Evolutionary conservation across 1,140 invertebrate genomes (phyloP), one percentile per base, ranked within the genome.

Genomic region (Neelides sp.): DNA sequence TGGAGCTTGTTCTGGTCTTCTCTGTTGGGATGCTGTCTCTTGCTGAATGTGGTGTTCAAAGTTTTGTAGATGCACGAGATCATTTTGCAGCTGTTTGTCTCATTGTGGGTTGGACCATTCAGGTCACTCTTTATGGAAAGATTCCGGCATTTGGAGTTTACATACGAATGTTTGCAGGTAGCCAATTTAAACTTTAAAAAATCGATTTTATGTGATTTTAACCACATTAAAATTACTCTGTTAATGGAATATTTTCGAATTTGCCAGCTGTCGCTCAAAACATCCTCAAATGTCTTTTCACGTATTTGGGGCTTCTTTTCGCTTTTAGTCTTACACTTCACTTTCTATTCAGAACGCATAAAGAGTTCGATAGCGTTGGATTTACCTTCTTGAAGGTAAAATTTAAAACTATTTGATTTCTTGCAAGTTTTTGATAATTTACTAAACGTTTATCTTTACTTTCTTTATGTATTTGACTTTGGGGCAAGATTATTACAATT

Each of bases 71-170:
- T 17, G 52, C 58, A 10, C 32, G 60, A 17, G 60, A 62, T 46
- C 60, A 62, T 48, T 62, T 62, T 46, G 60, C 60, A 10, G 60
- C 60, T 10, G 60, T 62, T 19, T 62, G 60, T 45, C 48, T 62
- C 19, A 62, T 61, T 36, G 54, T 61, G 24, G 59, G 59, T 12
- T 61, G 59, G 59, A 59, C 57, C 2, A 57, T 61, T 24, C 57
- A 61, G 47, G 60, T 62, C 10, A 59, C 57, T 7, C 35, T 62
- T 5, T 62, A 62, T 24, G 60, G 60, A 20, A 62, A 62, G 55
- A 62, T 62, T 24, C 60, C 60, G 10, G 52, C 59, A 10, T 61
- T 61, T 39, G 59, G 59, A 13, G 59, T 58, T 23, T 59, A 61
- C 48, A 59, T 61, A 17, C 35, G 47, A 40, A 48, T 48, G 47